Evolutionary conservation across 2,113 vertebrate genomes (phyloP).

Genomic region (Odontophorus gujanensis): DNA sequence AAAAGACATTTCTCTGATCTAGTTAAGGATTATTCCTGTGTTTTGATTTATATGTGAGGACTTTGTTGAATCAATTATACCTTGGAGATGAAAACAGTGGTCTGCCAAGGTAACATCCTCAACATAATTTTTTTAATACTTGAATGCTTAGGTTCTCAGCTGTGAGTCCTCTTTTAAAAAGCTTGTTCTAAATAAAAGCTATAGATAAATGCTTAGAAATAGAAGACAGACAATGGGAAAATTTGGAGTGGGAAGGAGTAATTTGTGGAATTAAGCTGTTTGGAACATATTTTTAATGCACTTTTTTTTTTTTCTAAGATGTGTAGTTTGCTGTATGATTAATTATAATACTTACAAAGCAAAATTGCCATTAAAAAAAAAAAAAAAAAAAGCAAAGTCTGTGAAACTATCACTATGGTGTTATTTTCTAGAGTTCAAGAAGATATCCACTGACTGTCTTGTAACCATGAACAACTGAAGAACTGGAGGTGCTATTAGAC

Average conservation of each 20-base stretch:
- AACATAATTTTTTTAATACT: not conserved
- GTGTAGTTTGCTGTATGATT: not conserved
- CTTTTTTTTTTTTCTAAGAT: rapidly evolving
- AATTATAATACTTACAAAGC: not conserved
- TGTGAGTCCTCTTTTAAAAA: not conserved
- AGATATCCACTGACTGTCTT: not conserved
- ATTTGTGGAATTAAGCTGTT: not conserved
- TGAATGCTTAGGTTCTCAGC: not conserved
- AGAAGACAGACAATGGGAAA: not conserved
- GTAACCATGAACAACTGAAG: not conserved
- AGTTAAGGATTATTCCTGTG: not conserved
- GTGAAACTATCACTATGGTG: not conserved
- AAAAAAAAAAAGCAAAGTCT: not conserved
- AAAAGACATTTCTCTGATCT: not conserved
- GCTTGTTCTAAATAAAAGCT: not conserved
- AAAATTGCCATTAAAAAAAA: not conserved
- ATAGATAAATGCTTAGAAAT: not conserved
- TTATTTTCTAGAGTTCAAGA: not conserved
- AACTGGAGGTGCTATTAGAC: not conserved
- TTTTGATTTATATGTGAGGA: not conserved
- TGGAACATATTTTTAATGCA: not conserved
- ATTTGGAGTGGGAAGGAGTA: not conserved
- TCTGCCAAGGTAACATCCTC: not conserved
- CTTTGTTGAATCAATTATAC: not conserved
- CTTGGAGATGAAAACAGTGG: not conserved